A percentile compares a stretch with the other conserved stretches of the same genome.
phyloP scores from a whole-genome alignment of 1,140 invertebrate species.

The Drosophila takahashii region DNA sequence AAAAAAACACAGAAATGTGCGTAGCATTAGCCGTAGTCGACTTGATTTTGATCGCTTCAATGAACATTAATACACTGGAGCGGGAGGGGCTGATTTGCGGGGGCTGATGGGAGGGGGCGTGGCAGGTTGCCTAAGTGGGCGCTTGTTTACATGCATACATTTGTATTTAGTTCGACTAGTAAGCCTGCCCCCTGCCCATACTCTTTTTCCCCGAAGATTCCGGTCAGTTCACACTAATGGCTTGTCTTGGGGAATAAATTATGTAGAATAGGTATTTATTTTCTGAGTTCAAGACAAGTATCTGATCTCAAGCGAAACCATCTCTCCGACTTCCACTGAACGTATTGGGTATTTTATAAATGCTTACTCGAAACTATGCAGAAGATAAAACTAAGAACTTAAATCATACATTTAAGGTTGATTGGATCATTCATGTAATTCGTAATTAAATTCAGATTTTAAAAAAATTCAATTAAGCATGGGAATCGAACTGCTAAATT shows the following conservation, averaged over 20 bases:
- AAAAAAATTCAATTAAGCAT: too few species aligned
- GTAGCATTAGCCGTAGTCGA: slow-evolving; percentile 82
- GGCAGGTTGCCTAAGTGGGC: slow-evolving; percentile 69
- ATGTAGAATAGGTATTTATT: slow-evolving; percentile 4
- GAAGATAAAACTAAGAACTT: too few species aligned
- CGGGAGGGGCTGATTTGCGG: not conserved
- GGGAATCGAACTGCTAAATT: too few species aligned
- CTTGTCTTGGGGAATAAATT: slow-evolving; percentile 11
- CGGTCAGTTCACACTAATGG: slow-evolving; percentile 21
- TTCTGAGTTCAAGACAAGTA: not conserved
- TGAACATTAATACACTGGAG: slow-evolving; percentile 75
- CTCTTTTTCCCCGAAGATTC: slow-evolving; percentile 8
- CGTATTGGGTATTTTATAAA: too few species aligned
- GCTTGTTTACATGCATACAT: slow-evolving; percentile 78
- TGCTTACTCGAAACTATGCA: too few species aligned
- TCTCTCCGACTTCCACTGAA: not conserved
- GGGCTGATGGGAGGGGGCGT: slow-evolving; percentile 17
- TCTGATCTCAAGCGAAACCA: slow-evolving; percentile 1
- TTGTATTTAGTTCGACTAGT: slow-evolving; percentile 72
- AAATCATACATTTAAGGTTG: too few species aligned
- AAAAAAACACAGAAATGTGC: slow-evolving; percentile 61
- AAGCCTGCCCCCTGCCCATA: slow-evolving; percentile 19
- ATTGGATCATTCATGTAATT: too few species aligned
- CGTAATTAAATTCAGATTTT: too few species aligned
- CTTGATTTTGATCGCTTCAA: slow-evolving; percentile 83